Conservation (phyloP, 2,797 vertebrate species). For the Myoxocephalus aenaeus region DNA sequence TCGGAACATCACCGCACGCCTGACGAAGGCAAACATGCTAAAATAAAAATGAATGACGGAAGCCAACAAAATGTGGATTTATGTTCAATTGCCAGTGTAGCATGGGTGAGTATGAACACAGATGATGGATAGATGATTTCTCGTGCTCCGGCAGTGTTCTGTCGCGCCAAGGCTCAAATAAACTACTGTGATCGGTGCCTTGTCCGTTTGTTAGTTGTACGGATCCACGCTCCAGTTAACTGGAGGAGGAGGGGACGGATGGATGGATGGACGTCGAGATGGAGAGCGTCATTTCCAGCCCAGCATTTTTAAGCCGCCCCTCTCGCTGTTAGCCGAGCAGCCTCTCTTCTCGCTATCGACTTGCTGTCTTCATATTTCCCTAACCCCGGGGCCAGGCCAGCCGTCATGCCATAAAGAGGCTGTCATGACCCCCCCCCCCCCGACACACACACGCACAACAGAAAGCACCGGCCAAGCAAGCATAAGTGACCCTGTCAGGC, state of each 20-base stretch:
- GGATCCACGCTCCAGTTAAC: conserved; percentile 60
- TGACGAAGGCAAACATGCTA: conserved; percentile 8
- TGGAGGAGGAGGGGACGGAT: conserved; percentile 39
- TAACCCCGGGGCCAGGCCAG: conserved; percentile 54
- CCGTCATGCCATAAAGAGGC: conserved; percentile 75
- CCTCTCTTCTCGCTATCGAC: conserved; percentile 76
- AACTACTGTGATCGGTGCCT: conserved; percentile 29
- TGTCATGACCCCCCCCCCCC: conserved; percentile 62
- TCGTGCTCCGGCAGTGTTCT: not conserved
- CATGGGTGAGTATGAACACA: conserved; percentile 2
- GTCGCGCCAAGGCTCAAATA: not conserved
- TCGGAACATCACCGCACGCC: conserved; percentile 11
- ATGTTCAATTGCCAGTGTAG: conserved; percentile 20
- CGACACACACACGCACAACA: conserved; percentile 4
- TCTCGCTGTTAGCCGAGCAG: conserved; percentile 61
- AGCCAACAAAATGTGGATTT: conserved; percentile 9
- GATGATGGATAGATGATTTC: conserved; percentile 19
- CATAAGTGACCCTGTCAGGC: conserved; percentile 37
- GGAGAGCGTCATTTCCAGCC: conserved; percentile 66
- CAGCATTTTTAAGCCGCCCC: conserved; percentile 63
- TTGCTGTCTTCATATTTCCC: conserved; percentile 81
- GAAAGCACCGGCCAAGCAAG: conserved; percentile 26
- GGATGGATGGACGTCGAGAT: conserved; percentile 51
- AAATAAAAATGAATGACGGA: conserved; percentile 9
- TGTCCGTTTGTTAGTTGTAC: conserved; percentile 72